Percentiles rank a stretch among this genome's conserved stretches.
Evolutionary conservation across 1,140 invertebrate genomes (phyloP).

Genomic region (Vanessa tameamea): DNA sequence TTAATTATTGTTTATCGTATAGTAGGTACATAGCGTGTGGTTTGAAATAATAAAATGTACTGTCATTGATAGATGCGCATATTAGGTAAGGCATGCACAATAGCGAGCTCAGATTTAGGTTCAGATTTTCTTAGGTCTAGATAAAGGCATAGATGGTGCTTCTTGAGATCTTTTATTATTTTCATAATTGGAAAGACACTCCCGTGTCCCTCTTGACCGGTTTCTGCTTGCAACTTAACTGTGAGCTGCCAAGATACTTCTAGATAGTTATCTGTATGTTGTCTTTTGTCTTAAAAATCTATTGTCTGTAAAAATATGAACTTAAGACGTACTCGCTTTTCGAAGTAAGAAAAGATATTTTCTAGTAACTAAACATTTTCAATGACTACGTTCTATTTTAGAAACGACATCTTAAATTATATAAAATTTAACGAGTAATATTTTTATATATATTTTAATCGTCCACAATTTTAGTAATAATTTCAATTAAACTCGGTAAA

Average conservation of each 20-base stretch:
- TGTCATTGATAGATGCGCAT: neutral
- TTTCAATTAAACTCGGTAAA: too few species aligned
- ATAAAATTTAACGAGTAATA: too few species aligned
- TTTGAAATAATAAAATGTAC: neutral
- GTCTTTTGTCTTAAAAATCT: constrained; percentile 31
- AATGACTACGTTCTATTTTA: neutral
- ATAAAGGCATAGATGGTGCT: constrained; percentile 34
- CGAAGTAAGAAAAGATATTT: constrained; percentile 11
- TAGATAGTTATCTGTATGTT: constrained; percentile 36
- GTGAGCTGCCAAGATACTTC: constrained; percentile 30
- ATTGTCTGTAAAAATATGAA: constrained; percentile 23
- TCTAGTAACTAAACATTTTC: neutral
- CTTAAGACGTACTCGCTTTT: constrained; percentile 2
- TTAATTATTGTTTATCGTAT: constrained; percentile 6
- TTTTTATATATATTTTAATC: too few species aligned
- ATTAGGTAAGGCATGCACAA: constrained; percentile 16
- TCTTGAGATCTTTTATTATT: constrained; percentile 39
- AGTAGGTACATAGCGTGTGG: neutral
- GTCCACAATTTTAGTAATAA: too few species aligned
- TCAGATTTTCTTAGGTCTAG: constrained; percentile 29
- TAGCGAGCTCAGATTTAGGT: constrained; percentile 13
- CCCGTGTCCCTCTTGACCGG: constrained; percentile 35
- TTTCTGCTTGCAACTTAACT: constrained; percentile 35
- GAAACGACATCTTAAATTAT: too few species aligned
- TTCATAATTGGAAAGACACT: constrained; percentile 42